A percentile compares a stretch with the other conserved stretches of the same genome.
These are phyloP conservation scores for Callocephalon fimbriatum DNA, from an alignment of 2,113 vertebrate genomes.

Conservation along the genomic window DNA sequence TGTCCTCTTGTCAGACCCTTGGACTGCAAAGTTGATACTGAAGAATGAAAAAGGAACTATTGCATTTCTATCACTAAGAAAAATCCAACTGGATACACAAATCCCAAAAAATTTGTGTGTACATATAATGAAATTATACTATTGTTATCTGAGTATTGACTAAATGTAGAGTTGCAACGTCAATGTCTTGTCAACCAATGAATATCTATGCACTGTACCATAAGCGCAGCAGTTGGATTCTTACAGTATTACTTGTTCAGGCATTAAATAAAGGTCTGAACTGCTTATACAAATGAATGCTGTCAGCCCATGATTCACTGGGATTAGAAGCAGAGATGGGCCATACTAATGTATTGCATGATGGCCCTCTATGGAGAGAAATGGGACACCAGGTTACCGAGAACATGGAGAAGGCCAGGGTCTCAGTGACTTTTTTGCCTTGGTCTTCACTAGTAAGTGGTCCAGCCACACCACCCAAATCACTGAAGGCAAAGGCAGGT, in stretches of 20 bases:
- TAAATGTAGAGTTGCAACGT: not conserved
- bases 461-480: not conserved
- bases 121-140: not conserved
- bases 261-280: not conserved
- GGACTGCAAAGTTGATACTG: not conserved
- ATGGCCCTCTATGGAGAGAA: not conserved
- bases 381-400: not conserved
- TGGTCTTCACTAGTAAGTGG: not conserved
- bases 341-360: not conserved
- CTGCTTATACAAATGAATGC: not conserved
- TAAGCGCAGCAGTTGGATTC: not conserved
- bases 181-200: not conserved
- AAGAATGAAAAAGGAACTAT: not conserved
- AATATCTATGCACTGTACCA: not conserved
- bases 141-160: not conserved
- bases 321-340: not conserved
- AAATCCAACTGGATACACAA: not conserved
- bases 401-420: not conserved
- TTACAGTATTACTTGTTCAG: not conserved
- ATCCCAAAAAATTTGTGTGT: not conserved
- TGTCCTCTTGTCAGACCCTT: not conserved
- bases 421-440: not conserved
- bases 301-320: not conserved
- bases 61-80: not conserved
- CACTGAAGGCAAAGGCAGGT: not conserved